Base-by-base conservation (phyloP, 2,113 vertebrate species). In the Sardina pilchardus region DNA sequence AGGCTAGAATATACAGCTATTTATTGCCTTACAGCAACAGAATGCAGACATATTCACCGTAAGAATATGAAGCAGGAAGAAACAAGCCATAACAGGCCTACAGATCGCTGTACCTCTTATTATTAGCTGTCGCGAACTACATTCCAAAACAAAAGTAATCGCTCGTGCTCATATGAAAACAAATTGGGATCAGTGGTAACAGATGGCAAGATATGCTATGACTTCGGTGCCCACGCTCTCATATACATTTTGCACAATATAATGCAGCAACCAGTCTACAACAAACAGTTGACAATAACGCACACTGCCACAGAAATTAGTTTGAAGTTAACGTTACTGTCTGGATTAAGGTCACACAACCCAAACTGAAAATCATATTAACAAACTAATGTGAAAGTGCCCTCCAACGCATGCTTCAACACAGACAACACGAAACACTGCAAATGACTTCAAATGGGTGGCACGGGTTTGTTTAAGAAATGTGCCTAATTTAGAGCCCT, bases 271-370 rank as follows among this genome's bases (percentile, higher is more conserved):
- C 30, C 71, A 12, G 30, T 17, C 71, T 78, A 4, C 30, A 78
- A 16, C 39, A 30, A 75, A 78, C 24, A 71, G 63, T 6, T 30
- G 63, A 21, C 24, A 6, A 19, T 12, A 26, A 30, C 12, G 63
- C 21, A 10, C 30, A 36, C 91, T 63, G 84, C 89, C 75, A 80
- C 90, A 90, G 88, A 89, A 78, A 78, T 71, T 26, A 71, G 63
- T 71, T 71, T 12, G n/a, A 63, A 4, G 59, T 34, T 78, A 17
- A 34, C 30, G 30, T 78, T 78, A 67, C 24, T 67, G n/a, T 17
- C 26, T 78, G 26, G 26, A 30, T 30, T 59, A 59, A 59, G 8
- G 63, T 78, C 30, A 78, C 9, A 78, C 71, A 78, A 16, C 10
- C 30, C 30, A 78, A 30, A 78, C 30, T 17, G 3, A 34, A 78